Base-by-base conservation (phyloP, 1,140 invertebrate genomes). In the Drosophila hydei region DNA sequence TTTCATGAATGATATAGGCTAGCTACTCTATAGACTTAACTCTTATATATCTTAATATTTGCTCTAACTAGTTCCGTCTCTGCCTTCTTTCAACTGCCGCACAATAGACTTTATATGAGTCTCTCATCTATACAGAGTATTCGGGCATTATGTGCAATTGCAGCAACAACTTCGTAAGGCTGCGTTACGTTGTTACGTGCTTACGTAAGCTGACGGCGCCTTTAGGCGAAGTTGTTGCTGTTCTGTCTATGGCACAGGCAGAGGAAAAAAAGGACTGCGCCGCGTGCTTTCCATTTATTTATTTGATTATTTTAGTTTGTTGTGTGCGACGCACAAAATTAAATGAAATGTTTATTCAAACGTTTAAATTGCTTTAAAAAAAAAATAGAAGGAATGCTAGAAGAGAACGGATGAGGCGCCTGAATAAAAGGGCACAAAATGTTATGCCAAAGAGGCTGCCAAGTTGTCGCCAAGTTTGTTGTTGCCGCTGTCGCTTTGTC, bases 271-370 rank as follows among this genome's bases (percentile, higher is more conserved):
- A 23, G 38, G 21, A 36, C 45, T 55, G 62, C 70, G 56, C 27
- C 55, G 50, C 48, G 50, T 27, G 30, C 48, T 77, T 74, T 48
- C 67, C 61, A 58, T 59, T 65, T 87, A 75, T 87, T 77, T 87
- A 88, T 87, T 87, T 77, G 73, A 81, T 78, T 81, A 74, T 78
- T 79, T 81, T 75, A 79, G 72, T 76, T 79, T 85, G 78, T 60
- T 69, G 42, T 74, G 72, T 54, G 63, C 54, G 52, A 38, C 71
- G 75, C 81, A 61, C 42, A 58, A 88, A 88, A 88, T 88, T 88
- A 88, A 88, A 88, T 88, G 65, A 88, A 88, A 88, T 88, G 83
- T 76, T 88, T 88, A 88, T 88, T 88, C 83, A 88, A 88, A 88
- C 83, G 83, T 79, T 79, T 65, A 88, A 87, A 83, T 83, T 81